phyloP scores from a whole-genome alignment of 2,113 vertebrate species.

The Entelurus aequoreus region DNA sequence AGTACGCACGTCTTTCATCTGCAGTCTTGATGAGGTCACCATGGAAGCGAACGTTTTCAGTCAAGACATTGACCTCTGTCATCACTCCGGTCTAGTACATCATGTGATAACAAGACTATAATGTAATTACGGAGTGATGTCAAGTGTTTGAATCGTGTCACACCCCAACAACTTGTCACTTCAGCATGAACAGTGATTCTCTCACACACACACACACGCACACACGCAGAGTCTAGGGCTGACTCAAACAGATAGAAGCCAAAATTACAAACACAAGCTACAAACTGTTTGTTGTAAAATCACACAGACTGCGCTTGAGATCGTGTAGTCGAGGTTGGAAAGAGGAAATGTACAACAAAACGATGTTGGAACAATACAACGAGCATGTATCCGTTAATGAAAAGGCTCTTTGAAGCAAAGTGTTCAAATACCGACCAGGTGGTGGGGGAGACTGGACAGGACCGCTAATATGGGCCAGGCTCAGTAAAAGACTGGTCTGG shows the following conservation, averaged over 20 bases:
- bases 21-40: not conserved
- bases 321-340: not conserved
- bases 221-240: not conserved
- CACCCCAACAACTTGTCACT: not conserved
- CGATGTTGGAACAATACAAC: not conserved
- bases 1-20: no score
- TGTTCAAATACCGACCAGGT: conserved; percentile 35
- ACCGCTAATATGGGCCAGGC: conserved; percentile 33
- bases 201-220: conserved; percentile 14
- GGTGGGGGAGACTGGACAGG: conserved; percentile 32
- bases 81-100: not conserved
- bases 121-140: not conserved
- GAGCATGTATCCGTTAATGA: not conserved
- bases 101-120: not conserved
- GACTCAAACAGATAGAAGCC: not conserved
- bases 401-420: not conserved
- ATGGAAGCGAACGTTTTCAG: not conserved
- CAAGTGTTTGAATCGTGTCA: not conserved
- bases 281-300: not conserved
- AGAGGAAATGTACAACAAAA: conserved; percentile 2
- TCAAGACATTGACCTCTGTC: not conserved
- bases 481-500: conserved; percentile 27
- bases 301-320: not conserved
- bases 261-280: not conserved
- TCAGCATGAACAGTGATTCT: not conserved